Conservation (phyloP, 2,888 invertebrate genomes). For the Troilus luridus region DNA sequence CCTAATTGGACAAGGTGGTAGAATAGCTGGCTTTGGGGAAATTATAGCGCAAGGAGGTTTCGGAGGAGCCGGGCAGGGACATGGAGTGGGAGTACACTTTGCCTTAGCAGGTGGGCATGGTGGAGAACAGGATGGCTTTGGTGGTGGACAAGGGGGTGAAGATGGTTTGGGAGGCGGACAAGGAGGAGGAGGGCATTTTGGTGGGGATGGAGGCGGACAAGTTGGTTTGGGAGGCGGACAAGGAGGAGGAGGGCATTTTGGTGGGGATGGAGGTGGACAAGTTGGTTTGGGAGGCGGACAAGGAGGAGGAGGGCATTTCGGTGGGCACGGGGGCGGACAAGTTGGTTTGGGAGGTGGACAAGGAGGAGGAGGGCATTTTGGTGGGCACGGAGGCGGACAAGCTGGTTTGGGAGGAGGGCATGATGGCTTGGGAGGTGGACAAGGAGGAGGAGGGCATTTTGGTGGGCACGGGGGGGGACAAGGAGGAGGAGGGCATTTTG, state of each 20-base stretch:
- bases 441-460: constrained; percentile 22
- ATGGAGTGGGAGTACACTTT: not conserved
- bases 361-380: not conserved
- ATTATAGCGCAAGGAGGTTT: not conserved
- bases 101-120: not conserved
- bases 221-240: not conserved
- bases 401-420: constrained; percentile 7
- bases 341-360: not conserved
- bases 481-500: not conserved
- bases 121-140: not conserved
- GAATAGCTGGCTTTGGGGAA: not conserved
- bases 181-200: not conserved
- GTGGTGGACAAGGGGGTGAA: not conserved
- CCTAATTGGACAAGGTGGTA: not conserved
- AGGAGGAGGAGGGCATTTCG: not conserved
- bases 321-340: not conserved
- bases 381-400: not conserved
- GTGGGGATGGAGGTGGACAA: not conserved
- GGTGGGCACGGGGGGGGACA: not conserved
- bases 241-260: not conserved
- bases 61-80: not conserved
- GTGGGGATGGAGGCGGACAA: not conserved
- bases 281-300: constrained; percentile 12
- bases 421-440: not conserved
- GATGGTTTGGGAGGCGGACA: not conserved